Conservation (phyloP, 2,797 vertebrate genomes). For the Kryptopterus vitreolus region DNA sequence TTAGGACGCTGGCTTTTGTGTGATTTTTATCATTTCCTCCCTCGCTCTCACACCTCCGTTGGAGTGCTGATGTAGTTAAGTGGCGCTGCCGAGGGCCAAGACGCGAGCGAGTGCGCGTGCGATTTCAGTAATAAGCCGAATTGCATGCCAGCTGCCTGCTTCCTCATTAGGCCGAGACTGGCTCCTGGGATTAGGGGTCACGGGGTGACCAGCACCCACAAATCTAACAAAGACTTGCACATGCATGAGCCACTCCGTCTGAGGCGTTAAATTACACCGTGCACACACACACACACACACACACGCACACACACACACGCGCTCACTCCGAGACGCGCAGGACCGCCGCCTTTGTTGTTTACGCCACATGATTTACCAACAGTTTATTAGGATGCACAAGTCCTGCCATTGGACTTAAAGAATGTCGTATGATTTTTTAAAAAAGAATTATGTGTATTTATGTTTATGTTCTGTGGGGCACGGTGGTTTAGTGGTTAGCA, state of each 20-base stretch:
- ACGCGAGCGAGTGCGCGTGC: not conserved
- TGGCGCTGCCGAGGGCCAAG: not conserved
- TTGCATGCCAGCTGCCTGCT: slow-evolving; percentile 17
- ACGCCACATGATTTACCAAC: not conserved
- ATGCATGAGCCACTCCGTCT: slow-evolving; percentile 21
- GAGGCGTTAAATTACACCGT: slow-evolving; percentile 8
- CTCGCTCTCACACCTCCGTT: slow-evolving; percentile 27
- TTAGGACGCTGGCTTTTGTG: not conserved
- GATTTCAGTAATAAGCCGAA: slow-evolving; percentile 29
- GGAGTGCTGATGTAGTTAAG: slow-evolving; percentile 21
- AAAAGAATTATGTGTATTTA: too few species aligned
- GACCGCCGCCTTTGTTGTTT: not conserved
- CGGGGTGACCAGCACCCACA: slow-evolving; percentile 13
- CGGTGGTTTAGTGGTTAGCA: too few species aligned
- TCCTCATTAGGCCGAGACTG: slow-evolving; percentile 26
- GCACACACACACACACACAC: not conserved
- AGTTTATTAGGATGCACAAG: not conserved
- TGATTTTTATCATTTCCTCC: slow-evolving; percentile 24
- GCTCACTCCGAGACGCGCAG: not conserved
- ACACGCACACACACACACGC: not conserved
- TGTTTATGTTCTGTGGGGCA: too few species aligned
- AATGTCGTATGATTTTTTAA: too few species aligned
- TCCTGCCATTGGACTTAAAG: not conserved
- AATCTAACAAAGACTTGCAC: slow-evolving; percentile 15
- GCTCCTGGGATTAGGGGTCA: slow-evolving; percentile 24